Evolutionary conservation across 2,797 vertebrate genomes (phyloP), one percentile per base, ranked within the genome.

Genomic region (Phataginus tricuspis): DNA sequence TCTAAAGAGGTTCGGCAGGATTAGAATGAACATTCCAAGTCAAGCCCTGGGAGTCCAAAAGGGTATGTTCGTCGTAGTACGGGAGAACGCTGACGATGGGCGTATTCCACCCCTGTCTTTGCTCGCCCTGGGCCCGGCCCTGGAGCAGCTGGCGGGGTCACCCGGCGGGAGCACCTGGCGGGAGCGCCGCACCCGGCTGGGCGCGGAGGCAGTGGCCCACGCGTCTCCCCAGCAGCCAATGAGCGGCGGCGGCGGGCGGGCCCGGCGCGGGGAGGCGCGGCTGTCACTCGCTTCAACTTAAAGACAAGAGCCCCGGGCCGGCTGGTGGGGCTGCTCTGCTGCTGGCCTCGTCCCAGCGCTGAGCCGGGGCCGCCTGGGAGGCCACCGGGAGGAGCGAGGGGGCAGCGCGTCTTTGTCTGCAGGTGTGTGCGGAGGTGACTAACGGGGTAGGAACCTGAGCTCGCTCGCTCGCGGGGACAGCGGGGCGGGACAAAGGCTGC

Each of bases 331-430:
- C n/a, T 39, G 39, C 39, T 39, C 39, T 29, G 1, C 34, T 39
- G 37, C n/a, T 5, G 92, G n/a, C 45, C 49, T 77, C 1, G 63
- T 55, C 98, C 98, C 98, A 98, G 98, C 98, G 95, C 37, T 1
- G 42, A 79, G 78, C 59, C 9, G 2, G 53, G 13, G 37, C 57
- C 23, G 19, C 45, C 39, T 1, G 0, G 15, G 68, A 78, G 90
- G 57, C 95, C 68, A 53, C 98, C 98, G 98, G 98, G 98, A 98
- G 98, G 95, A 97, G 96, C n/a, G 91, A 95, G 90, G 78, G 42
- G 25, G 12, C 69, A 16, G 61, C 27, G 37, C 18, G 96, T 80
- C 97, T 98, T 98, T 98, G 98, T 99, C 51, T n/a, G 95, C 82
- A 95, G 93, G 95, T 98, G 11, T 94, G 25, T 96, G 94, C 61